Base-by-base conservation (phyloP, 2,797 vertebrate genomes). In the Alcedo atthis region DNA sequence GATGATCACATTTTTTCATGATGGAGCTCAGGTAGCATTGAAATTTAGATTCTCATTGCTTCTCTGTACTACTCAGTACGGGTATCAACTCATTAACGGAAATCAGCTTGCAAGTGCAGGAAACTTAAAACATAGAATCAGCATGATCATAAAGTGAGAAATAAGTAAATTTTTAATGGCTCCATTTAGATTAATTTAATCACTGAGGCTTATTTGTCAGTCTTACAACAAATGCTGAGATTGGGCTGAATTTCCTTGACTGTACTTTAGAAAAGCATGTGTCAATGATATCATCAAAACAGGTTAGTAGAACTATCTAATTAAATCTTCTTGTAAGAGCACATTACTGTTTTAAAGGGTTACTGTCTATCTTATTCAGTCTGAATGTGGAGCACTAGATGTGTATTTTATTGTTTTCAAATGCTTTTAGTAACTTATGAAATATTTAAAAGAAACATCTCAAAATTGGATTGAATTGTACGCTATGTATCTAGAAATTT, bases 401-500 rank as follows among this genome's bases (percentile, higher is more conserved):
- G 10, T 64, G 66, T 45, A 30, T 17, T 63, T 87, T 90, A 54
- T 68, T 88, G 51, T 92, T 90, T 86, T 88, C 62, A 90, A 91
- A 82, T 86, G 84, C 71, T 91, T 95, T 91, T 78, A 87, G 66
- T 55, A 69, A 66, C 5, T 74, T 84, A 64, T 58, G 46, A 92
- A 95, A 90, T 82, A 89, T 90, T 96, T 55, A 86, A 70, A 87
- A 75, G 33, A 79, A 82, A 74, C 35, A 87, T 90, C 48, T 85
- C 46, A 89, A 82, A 92, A 83, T 82, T 51, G 8, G 40, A 71
- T 88, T 89, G 62, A 85, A 58, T 82, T 12, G 20, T 89, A 5
- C 64, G 53, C 54, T 76, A 25, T 9, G 11, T 67, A 32, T 71
- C 71, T 66, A 68, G 83, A 86, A 83, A 48, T 71, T 70, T 92